Conservation (phyloP, 2,113 vertebrate species). For the Meleagris gallopavo region DNA sequence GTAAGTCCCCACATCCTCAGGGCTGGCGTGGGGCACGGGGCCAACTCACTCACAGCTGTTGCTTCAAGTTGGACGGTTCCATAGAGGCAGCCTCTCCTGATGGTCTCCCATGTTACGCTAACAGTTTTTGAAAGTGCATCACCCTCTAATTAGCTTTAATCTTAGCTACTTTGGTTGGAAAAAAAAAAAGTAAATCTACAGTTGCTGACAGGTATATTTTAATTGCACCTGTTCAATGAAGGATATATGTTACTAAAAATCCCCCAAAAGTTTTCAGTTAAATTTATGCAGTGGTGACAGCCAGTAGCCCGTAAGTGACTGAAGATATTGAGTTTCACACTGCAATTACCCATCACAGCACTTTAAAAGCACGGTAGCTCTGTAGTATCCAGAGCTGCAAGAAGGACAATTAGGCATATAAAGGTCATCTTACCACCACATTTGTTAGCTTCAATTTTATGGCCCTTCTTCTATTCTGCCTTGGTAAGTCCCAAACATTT, state of each 20-base stretch:
- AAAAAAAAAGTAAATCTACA: background rate
- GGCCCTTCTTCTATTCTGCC: background rate
- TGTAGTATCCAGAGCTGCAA: background rate
- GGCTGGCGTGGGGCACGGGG: background rate
- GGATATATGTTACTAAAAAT: conserved; percentile 67
- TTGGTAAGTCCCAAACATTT: conserved; percentile 79
- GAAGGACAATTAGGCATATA: background rate
- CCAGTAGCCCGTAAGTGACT: conserved; percentile 26
- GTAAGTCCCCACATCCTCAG: background rate
- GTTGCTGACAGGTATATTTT: background rate
- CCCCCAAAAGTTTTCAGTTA: conserved; percentile 75
- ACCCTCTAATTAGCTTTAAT: background rate
- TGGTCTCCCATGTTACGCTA: fast-evolving
- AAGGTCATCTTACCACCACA: background rate
- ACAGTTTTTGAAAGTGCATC: fast-evolving
- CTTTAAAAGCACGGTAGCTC: conserved; percentile 3
- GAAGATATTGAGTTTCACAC: conserved; percentile 55
- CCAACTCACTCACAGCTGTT: fast-evolving
- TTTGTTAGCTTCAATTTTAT: conserved; percentile 4
- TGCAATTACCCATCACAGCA: background rate
- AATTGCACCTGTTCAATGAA: conserved; percentile 18
- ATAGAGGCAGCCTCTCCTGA: background rate
- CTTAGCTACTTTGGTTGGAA: background rate
- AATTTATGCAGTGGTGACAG: background rate
- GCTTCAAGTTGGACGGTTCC: background rate